These are phyloP conservation scores for Psammodynastes pulverulentus DNA, from an alignment of 2,113 vertebrate genomes.

Conservation along the genomic window DNA sequence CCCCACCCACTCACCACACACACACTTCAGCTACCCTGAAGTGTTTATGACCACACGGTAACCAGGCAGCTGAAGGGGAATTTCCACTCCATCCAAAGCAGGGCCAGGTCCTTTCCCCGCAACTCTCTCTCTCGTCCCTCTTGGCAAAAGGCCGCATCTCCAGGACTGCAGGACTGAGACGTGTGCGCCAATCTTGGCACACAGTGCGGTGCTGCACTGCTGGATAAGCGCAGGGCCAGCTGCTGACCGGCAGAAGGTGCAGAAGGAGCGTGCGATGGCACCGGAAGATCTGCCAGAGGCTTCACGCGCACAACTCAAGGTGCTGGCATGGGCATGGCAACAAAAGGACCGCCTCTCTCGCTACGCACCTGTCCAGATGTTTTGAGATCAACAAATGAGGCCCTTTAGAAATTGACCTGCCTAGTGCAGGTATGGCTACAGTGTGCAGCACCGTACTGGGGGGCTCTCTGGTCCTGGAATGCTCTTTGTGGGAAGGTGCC, in stretches of 20 bases:
- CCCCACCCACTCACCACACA: neutral
- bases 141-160: neutral
- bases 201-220: neutral
- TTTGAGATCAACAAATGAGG: neutral
- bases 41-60: conserved; percentile 41
- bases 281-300: neutral
- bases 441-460: neutral
- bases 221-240: neutral
- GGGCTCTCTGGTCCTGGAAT: neutral
- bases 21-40: neutral
- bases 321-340: neutral
- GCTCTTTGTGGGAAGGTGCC: neutral
- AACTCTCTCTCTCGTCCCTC: neutral
- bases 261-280: neutral
- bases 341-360: neutral
- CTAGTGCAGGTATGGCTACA: neutral
- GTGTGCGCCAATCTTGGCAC: neutral
- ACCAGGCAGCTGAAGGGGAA: neutral
- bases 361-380: neutral
- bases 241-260: neutral
- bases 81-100: neutral
- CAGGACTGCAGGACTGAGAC: rapidly evolving
- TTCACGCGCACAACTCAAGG: neutral
- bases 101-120: neutral
- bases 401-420: neutral